These are phyloP conservation scores for Dryobota labecula DNA, from an alignment of 2,888 invertebrate genomes.

Conservation along the genomic window DNA sequence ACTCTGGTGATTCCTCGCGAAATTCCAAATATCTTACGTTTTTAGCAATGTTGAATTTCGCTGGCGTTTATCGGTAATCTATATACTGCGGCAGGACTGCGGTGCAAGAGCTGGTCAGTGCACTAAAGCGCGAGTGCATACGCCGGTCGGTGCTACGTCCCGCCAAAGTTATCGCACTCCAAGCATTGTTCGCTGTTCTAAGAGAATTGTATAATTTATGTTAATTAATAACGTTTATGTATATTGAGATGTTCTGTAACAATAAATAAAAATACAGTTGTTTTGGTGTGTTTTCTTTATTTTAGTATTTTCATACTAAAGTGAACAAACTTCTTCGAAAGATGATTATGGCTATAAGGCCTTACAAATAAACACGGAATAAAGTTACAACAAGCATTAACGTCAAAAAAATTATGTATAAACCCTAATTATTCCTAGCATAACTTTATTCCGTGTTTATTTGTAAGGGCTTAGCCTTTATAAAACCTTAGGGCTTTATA, in stretches of 20 bases:
- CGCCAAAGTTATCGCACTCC: slow-evolving; percentile 26
- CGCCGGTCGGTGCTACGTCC: slow-evolving; percentile 1
- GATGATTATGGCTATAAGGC: no score
- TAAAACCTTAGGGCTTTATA: no score
- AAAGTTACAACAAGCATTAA: no score
- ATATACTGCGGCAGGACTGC: slow-evolving; percentile 43
- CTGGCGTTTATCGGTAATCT: neutral
- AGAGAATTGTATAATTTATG: slow-evolving; percentile 61
- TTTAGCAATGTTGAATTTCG: neutral
- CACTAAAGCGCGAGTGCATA: neutral
- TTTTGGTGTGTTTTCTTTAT: no score
- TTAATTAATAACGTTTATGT: slow-evolving; percentile 58
- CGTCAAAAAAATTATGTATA: no score
- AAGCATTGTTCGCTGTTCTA: slow-evolving; percentile 50
- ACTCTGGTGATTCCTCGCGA: neutral
- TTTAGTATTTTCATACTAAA: no score
- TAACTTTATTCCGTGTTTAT: no score
- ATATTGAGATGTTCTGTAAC: slow-evolving; percentile 63
- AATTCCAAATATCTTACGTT: neutral
- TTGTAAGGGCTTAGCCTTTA: no score
- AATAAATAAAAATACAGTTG: slow-evolving; percentile 59
- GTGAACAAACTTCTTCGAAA: no score
- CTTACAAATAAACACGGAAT: no score
- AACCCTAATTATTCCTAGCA: no score
- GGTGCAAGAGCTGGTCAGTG: slow-evolving; percentile 17